Conservation (phyloP, 37 sponge, comb jelly and placozoan species). For the Corticium candelabrum region DNA sequence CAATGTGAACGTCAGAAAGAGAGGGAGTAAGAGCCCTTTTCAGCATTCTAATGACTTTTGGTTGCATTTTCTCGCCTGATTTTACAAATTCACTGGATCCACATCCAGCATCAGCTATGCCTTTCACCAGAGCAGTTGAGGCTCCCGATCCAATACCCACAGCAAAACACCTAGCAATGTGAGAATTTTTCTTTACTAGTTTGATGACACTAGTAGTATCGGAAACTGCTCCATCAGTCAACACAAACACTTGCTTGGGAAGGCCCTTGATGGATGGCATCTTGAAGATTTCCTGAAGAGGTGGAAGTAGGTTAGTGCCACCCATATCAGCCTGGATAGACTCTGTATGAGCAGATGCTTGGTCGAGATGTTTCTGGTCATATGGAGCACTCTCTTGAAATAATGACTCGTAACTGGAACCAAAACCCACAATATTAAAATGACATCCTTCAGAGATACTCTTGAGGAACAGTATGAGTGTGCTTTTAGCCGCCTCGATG, state of each 20-base stretch:
- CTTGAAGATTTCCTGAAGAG: conserved; percentile 38
- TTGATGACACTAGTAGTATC: conserved; percentile 35
- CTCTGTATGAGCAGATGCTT: conserved; percentile 27
- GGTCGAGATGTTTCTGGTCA: conserved; percentile 30
- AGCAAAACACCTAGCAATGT: conserved; percentile 50
- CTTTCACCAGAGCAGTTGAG: conserved; percentile 67
- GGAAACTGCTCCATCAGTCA: conserved; percentile 57
- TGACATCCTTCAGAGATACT: conserved; percentile 34
- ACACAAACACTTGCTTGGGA: conserved; percentile 37
- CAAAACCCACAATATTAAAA: conserved; percentile 68
- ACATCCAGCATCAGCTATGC: conserved; percentile 62
- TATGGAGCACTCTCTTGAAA: conserved; percentile 29
- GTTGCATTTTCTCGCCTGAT: conserved; percentile 47
- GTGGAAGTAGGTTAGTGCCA: conserved; percentile 48
- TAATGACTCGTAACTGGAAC: conserved; percentile 23
- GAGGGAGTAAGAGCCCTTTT: conserved; percentile 58
- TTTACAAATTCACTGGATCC: conserved; percentile 50
- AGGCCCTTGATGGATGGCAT: conserved; percentile 14
- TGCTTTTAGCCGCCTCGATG: conserved; percentile 34
- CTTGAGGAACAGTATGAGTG: conserved; percentile 46
- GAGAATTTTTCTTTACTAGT: conserved; percentile 25
- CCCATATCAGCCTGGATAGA: conserved; percentile 43
- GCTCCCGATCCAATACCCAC: conserved; percentile 82
- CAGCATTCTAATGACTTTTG: conserved; percentile 56
- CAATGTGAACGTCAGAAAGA: conserved; percentile 30